Base-by-base conservation (phyloP, 2,888 invertebrate genomes). In the Erpobdella octoculata region DNA sequence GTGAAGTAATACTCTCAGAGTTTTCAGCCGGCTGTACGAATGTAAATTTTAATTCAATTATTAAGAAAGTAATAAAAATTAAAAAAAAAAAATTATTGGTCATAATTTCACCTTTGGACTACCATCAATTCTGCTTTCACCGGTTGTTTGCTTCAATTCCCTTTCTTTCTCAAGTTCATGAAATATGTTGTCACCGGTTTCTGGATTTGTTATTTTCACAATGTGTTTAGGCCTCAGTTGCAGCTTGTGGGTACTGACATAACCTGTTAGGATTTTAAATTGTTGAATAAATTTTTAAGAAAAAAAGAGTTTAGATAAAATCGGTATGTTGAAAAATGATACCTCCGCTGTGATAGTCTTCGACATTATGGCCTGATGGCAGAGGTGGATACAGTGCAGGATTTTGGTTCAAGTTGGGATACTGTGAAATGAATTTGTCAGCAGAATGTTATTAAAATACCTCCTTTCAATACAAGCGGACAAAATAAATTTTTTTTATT, bases 141-240 rank as follows among this genome's bases (percentile, higher is more conserved):
- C n/a, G n/a, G 53, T 62, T 35, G 62, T n/a, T n/a, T 33, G n/a
- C n/a, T 62, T 62, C 33, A 35, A 33, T 31, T 62, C 33, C 15
- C 37, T 67, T 12, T 33, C 58, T 53, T 69, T 69, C 37, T 58
- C 58, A 18, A 69, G 31, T 58, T 69, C 69, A 21, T n/a, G 21
- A 31, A 69, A 69, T n/a, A 69, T 69, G 58, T 69, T 58, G 31
- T 69, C 58, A n/a, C 69, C 69, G 36, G 69, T 69, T n/a, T 69
- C 69, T 31, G 69, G 69, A 69, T 69, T 69, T 28, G 48, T 69
- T 15, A 69, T 69, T 69, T 69, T 69, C n/a, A 69, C 33, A 69
- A 69, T 58, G 21, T 58, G 48, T 69, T 46, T 48, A 36, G 46
- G 33, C 21, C 69, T n/a, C 35, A 31, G 33, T 6, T 33, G 69